phyloP scores from a whole-genome alignment of 2,797 vertebrate genomes.

The Pipistrellus kuhlii region DNA sequence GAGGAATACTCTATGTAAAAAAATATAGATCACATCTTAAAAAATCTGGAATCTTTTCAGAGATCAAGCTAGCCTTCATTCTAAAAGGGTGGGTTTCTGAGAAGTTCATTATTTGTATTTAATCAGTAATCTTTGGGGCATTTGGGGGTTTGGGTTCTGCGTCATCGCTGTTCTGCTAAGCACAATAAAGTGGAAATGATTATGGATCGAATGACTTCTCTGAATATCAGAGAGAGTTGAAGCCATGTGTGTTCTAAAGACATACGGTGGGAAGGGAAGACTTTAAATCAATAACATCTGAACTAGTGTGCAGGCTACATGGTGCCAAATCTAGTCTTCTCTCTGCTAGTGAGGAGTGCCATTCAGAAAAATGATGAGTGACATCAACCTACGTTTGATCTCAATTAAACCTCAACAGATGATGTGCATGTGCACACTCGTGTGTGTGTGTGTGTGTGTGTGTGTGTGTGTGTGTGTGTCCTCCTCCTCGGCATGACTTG shows the following conservation, averaged over 20 bases:
- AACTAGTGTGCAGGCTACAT: background rate
- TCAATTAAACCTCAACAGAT: background rate
- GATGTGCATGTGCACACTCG: background rate
- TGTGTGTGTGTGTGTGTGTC: background rate
- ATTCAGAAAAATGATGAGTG: background rate
- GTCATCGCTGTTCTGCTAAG: background rate
- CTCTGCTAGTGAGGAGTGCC: background rate
- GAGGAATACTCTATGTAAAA: background rate
- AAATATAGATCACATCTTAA: background rate
- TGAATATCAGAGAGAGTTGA: background rate
- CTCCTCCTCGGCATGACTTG: background rate
- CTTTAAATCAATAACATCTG: background rate
- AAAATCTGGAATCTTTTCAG: background rate
- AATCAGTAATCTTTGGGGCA: background rate
- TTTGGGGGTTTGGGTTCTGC: background rate
- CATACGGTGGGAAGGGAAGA: background rate
- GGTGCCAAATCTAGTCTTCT: background rate
- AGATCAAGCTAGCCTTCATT: background rate
- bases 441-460: background rate
- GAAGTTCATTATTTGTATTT: background rate
- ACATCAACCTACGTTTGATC: background rate
- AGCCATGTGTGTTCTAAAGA: background rate
- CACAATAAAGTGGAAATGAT: background rate
- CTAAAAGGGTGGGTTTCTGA: background rate
- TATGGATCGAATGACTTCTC: background rate